phyloP scores from a whole-genome alignment of 2,888 invertebrate genomes.

The Eilema sororculum region DNA sequence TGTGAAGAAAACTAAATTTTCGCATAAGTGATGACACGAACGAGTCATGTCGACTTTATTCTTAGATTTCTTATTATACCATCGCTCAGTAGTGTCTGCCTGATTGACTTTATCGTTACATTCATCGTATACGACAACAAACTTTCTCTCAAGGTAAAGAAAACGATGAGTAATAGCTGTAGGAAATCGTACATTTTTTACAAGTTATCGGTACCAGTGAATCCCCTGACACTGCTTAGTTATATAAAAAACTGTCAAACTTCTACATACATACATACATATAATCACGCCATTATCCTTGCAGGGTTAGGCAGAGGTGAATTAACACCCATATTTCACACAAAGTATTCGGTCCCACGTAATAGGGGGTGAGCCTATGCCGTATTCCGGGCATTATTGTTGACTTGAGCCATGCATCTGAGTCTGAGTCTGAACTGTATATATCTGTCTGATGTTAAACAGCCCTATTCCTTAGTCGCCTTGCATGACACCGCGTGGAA shows the following conservation, averaged over 20 bases:
- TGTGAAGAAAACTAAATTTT: background rate
- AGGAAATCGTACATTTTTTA: background rate
- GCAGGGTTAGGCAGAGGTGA: too few relatives aligned
- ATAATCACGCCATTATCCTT: too few relatives aligned
- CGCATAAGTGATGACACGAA: background rate
- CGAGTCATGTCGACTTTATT: background rate
- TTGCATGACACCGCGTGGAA: too few relatives aligned
- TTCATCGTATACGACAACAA: background rate
- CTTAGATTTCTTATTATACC: background rate
- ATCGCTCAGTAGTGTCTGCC: background rate
- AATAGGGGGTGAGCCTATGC: too few relatives aligned
- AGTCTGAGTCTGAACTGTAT: too few relatives aligned
- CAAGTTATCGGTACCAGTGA: slow-evolving; percentile 1
- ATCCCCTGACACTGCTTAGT: background rate
- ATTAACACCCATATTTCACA: too few relatives aligned
- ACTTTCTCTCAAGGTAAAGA: background rate
- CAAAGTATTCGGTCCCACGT: too few relatives aligned
- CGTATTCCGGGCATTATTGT: too few relatives aligned
- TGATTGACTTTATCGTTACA: background rate
- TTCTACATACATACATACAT: too few relatives aligned
- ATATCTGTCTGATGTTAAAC: too few relatives aligned
- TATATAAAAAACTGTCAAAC: background rate
- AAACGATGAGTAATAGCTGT: slow-evolving; percentile 1
- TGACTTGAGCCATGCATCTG: too few relatives aligned
- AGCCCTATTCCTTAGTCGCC: too few relatives aligned